phyloP scores from a whole-genome alignment of 2,113 vertebrate genomes.

The Aldabrachelys gigantea region DNA sequence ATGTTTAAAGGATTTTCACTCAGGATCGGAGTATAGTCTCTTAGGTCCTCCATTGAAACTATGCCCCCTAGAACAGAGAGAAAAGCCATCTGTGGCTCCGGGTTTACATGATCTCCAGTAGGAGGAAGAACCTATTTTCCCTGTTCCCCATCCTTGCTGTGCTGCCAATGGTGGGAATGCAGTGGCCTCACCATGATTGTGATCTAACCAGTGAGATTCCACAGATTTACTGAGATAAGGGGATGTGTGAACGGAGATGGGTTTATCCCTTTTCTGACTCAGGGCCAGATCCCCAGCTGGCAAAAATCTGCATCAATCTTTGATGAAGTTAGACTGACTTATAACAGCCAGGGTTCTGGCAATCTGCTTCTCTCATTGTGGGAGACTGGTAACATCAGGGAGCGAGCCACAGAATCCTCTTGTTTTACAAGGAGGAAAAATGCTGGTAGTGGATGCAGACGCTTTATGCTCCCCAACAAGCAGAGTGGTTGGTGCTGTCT shows the following conservation, averaged over 20 bases:
- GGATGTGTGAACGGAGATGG: background rate
- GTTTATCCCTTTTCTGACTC: background rate
- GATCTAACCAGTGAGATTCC: background rate
- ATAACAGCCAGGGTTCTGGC: background rate
- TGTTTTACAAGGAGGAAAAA: background rate
- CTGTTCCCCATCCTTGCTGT: background rate
- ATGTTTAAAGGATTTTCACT: slow-evolving; percentile 82
- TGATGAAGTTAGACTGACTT: background rate
- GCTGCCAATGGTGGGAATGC: background rate
- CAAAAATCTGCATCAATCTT: too few species aligned
- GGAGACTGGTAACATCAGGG: background rate
- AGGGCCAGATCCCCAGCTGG: background rate
- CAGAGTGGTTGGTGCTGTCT: background rate
- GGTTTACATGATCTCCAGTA: background rate
- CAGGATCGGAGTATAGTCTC: slow-evolving; percentile 81
- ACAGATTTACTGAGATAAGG: background rate
- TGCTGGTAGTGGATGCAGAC: background rate
- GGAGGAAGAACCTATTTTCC: background rate
- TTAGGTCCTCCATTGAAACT: slow-evolving; percentile 88
- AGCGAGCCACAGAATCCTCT: background rate
- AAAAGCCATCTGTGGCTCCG: background rate
- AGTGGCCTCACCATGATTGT: background rate
- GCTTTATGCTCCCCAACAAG: background rate
- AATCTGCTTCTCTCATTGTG: background rate
- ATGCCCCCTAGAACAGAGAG: slow-evolving; percentile 87